Evolutionary conservation across 2,113 vertebrate genomes (phyloP).

Genomic region (Silurus glanis): DNA sequence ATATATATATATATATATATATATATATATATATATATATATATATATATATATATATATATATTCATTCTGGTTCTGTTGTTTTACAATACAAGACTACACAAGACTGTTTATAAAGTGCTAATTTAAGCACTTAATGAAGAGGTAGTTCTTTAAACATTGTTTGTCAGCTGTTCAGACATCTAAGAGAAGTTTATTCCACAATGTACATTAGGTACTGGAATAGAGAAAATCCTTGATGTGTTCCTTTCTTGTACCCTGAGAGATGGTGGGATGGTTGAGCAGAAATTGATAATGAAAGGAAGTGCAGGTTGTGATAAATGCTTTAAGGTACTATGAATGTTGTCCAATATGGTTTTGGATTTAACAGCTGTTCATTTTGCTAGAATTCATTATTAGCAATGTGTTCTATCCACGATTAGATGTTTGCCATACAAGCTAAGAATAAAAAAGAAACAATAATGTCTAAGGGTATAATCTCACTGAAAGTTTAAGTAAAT

Average conservation of each 20-base stretch:
- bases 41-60: no score
- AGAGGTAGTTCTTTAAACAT: no score
- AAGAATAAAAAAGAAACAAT: neutral
- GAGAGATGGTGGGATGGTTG: neutral
- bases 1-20: no score
- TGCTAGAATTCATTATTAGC: neutral
- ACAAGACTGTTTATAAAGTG: no score
- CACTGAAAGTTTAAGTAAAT: neutral
- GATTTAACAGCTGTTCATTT: neutral
- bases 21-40: no score
- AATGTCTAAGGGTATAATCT: neutral
- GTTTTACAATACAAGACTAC: no score
- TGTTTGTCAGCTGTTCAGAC: no score
- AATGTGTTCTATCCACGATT: neutral
- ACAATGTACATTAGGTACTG: no score
- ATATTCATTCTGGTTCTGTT: no score
- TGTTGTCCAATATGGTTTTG: neutral
- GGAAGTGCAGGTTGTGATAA: neutral
- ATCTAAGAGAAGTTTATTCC: no score
- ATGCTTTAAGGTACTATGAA: neutral
- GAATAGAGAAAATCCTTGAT: neutral
- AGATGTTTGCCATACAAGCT: neutral
- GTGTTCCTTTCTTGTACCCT: neutral
- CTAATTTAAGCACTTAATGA: no score
- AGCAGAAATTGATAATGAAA: neutral